Evolutionary conservation across 2,888 invertebrate genomes (phyloP).

Genomic region (Rhaphigaster nebulosa): DNA sequence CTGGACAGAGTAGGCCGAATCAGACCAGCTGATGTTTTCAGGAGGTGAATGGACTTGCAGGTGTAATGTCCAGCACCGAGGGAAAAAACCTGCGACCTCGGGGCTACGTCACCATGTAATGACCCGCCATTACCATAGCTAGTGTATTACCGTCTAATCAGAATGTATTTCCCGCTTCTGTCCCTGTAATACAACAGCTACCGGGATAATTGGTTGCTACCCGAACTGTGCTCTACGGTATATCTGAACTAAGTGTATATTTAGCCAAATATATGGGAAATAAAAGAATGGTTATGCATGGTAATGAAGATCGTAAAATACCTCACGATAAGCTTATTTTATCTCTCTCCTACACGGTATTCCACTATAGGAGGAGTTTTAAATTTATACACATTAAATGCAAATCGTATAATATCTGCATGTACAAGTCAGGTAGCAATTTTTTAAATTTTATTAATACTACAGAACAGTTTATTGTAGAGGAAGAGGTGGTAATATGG

Average conservation of each 20-base stretch:
- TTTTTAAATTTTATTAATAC: not conserved
- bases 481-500: not conserved
- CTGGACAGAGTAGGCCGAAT: constrained; percentile 7
- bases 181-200: not conserved
- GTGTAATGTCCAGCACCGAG: not conserved
- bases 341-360: not conserved
- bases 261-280: not conserved
- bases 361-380: not conserved
- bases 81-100: not conserved
- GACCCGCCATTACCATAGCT: not conserved
- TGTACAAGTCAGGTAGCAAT: not conserved
- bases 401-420: not conserved
- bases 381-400: not conserved
- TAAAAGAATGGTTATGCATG: not conserved
- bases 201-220: not conserved
- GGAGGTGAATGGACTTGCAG: constrained; percentile 43
- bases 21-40: not conserved
- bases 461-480: not conserved
- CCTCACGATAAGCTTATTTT: not conserved
- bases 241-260: not conserved
- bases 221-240: not conserved
- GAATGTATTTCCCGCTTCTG: not conserved
- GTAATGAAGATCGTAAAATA: not conserved
- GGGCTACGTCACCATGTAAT: not conserved
- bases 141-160: not conserved